Percentiles rank a stretch among this genome's conserved stretches.
Evolutionary conservation across 2,888 invertebrate species (phyloP).

Genomic region (Glyphotaelius pellucidus): DNA sequence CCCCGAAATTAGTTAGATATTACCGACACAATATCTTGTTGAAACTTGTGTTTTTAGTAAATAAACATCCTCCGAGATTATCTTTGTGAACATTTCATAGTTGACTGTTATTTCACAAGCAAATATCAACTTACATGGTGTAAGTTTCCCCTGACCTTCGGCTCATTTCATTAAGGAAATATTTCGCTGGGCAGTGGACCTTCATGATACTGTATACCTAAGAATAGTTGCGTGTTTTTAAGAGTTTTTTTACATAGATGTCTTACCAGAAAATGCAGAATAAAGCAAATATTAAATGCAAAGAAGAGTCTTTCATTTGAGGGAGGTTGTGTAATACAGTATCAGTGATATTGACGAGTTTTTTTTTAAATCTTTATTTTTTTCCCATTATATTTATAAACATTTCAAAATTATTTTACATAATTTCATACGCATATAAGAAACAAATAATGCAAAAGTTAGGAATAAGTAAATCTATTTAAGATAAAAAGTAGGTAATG

Average conservation of each 20-base stretch:
- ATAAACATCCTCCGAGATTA: neutral
- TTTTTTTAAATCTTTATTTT: no score
- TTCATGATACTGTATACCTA: neutral
- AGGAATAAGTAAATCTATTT: no score
- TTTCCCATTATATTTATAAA: no score
- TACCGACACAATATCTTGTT: neutral
- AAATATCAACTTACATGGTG: neutral
- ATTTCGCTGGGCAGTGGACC: neutral
- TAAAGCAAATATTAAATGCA: neutral
- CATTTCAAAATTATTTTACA: no score
- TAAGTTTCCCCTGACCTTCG: neutral
- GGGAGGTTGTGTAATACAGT: no score
- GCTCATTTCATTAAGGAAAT: neutral
- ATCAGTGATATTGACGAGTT: no score
- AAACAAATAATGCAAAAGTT: no score
- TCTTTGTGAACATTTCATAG: neutral
- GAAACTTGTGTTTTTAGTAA: neutral
- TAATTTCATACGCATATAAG: no score
- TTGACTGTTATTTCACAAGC: neutral
- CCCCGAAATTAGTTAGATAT: neutral
- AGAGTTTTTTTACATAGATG: neutral
- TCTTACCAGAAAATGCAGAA: neutral
- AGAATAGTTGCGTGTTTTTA: neutral
- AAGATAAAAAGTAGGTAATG: no score
- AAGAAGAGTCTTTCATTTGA: neutral